A percentile compares a stretch with the other conserved stretches of the same genome.
These are phyloP conservation scores for Platypus cylindrus DNA, from an alignment of 2,888 invertebrate species.

Conservation along the genomic window DNA sequence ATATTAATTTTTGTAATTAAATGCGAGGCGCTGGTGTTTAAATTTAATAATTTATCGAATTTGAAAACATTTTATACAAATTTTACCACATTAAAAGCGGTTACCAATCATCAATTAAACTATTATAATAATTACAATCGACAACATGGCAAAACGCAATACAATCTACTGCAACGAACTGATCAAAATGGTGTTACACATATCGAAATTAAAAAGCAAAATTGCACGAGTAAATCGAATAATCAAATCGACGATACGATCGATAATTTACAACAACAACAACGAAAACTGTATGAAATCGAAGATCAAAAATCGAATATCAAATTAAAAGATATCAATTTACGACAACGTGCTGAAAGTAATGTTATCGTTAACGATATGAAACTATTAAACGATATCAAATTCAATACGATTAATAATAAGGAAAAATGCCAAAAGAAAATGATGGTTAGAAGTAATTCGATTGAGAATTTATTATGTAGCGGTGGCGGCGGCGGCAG, in stretches of 20 bases:
- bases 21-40: conserved; percentile 32
- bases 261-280: no score
- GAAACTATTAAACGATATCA: conserved; percentile 17
- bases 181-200: conserved; percentile 40
- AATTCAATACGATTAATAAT: conserved; percentile 20
- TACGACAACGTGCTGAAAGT: conserved; percentile 21
- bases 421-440: conserved; percentile 18
- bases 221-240: conserved; percentile 15
- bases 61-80: conserved; percentile 30
- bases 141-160: conserved; percentile 24
- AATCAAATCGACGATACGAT: conserved; percentile 10
- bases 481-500: conserved; percentile 19
- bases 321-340: conserved; percentile 21
- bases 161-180: conserved; percentile 37
- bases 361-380: conserved; percentile 11
- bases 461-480: conserved; percentile 27
- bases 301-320: conserved; percentile 13
- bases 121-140: conserved; percentile 27
- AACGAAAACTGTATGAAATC: conserved; percentile 8
- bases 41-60: conserved; percentile 26
- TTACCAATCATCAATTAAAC: conserved; percentile 32
- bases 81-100: conserved; percentile 33
- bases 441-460: conserved; percentile 21
- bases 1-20: conserved; percentile 33
- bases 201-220: conserved; percentile 32